phyloP scores from a whole-genome alignment of 2,797 vertebrate species.

The Scolopax rusticola region DNA sequence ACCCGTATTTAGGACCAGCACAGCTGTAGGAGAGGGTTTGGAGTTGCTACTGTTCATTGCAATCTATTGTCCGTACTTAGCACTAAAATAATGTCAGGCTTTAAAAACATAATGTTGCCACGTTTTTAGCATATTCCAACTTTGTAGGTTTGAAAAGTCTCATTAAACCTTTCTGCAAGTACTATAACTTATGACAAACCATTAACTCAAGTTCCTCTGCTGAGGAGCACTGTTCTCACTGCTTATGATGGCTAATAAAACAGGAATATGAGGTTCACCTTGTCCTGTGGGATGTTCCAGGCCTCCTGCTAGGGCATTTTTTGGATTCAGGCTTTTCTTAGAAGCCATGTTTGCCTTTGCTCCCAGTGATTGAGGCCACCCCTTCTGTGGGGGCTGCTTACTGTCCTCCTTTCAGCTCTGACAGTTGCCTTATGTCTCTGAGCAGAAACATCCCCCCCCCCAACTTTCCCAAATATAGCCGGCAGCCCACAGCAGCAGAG shows the following conservation, averaged over 20 bases:
- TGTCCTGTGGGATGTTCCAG: not conserved
- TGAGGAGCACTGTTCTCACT: not conserved
- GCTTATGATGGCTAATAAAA: not conserved
- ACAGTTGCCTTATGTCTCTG: not conserved
- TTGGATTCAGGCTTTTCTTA: not conserved
- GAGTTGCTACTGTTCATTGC: not conserved
- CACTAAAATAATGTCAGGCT: not conserved
- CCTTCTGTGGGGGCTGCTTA: not conserved
- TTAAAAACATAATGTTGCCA: not conserved
- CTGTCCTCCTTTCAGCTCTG: not conserved
- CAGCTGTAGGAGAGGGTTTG: not conserved
- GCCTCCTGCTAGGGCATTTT: not conserved
- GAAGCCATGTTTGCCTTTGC: rapidly evolving
- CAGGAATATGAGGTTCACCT: not conserved
- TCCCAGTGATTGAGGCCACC: not conserved
- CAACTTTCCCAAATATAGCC: not conserved
- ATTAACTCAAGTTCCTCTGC: not conserved
- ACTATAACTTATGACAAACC: not conserved
- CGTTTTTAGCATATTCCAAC: not conserved
- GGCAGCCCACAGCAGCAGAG: not conserved
- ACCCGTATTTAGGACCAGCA: not conserved
- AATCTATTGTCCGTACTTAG: not conserved
- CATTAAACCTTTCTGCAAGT: not conserved
- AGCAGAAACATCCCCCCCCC: not conserved
- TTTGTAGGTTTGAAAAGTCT: not conserved